Evolutionary conservation across 2,888 invertebrate genomes (phyloP).

Genomic region (Hypselothyrea guttata): DNA sequence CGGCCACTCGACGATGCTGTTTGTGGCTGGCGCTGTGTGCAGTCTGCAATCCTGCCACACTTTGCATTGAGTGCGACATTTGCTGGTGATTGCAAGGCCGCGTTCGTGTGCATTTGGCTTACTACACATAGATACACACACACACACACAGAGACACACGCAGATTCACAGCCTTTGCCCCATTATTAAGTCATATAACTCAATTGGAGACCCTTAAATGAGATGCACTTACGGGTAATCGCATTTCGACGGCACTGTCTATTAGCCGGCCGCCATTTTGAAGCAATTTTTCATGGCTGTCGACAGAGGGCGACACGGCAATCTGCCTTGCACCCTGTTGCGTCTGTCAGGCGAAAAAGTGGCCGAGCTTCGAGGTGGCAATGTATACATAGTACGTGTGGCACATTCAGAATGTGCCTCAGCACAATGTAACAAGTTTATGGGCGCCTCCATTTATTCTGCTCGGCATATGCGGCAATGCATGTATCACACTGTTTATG

Average conservation of each 20-base stretch:
- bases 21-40: slow-evolving; percentile 48
- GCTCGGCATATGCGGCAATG: slow-evolving; percentile 18
- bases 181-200: slow-evolving; percentile 70
- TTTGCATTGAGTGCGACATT: slow-evolving; percentile 21
- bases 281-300: slow-evolving; percentile 32
- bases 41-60: neutral
- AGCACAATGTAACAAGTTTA: slow-evolving; percentile 64
- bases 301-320: slow-evolving; percentile 11
- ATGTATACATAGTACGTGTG: neutral
- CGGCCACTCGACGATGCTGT: slow-evolving; percentile 63
- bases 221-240: slow-evolving; percentile 60
- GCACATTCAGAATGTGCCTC: slow-evolving; percentile 20
- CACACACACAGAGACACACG: neutral
- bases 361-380: neutral
- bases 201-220: slow-evolving; percentile 60
- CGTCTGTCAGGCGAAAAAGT: slow-evolving; percentile 23
- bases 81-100: slow-evolving; percentile 32
- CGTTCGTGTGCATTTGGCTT: neutral
- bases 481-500: slow-evolving; percentile 32
- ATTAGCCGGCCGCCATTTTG: slow-evolving; percentile 40
- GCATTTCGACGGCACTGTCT: slow-evolving; percentile 39
- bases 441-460: slow-evolving; percentile 29
- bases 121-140: neutral
- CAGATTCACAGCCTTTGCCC: slow-evolving; percentile 1
- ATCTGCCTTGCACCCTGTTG: slow-evolving; percentile 60